Base-by-base conservation (phyloP, 1,140 invertebrate species). In the Zaprionus taronus region DNA sequence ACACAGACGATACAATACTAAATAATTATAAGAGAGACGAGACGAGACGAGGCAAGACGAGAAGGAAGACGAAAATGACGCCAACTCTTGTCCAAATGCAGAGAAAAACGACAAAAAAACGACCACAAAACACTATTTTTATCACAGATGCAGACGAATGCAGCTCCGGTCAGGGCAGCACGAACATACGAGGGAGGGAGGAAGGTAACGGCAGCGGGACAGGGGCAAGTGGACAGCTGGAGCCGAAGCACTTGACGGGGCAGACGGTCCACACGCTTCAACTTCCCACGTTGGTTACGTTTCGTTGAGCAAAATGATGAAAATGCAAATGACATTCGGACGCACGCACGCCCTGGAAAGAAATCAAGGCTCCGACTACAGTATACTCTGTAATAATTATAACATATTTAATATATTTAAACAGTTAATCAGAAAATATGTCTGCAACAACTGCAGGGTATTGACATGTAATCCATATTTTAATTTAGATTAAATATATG, bases 251-350 rank as follows among this genome's bases (percentile, higher is more conserved):
- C 73, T 71, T 72, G 61, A 76, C 77, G 66, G 72, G 44, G 60
- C 64, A 70, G 66, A 66, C 74, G 66, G 61, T 66, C 53, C 47
- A 24, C 38, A 15, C 20, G 47, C 47, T 22, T 20, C 65, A 58
- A 75, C 87, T 91, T 91, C 87, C 87, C 87, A 91, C 87, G 87
- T 83, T 67, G 75, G 87, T 91, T 87, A 91, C 87, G 81, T 87
- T 87, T 87, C 80, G 80, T 79, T 87, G 80, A 72, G 80, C 78
- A 58, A 89, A 89, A 89, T 89, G 64, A 83, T 86, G 77, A 80
- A 87, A 81, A 77, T 72, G 75, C 85, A 89, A 87, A 75, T 83
- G 77, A 83, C 71, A 74, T 72, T 75, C 60, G 68, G 65, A 73
- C 75, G 49, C 75, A 77, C 75, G 69, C 63, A 69, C 44, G 58